These are phyloP conservation scores for Elaeidobius kamerunicus DNA, from an alignment of 2,888 invertebrate species.

Conservation along the genomic window DNA sequence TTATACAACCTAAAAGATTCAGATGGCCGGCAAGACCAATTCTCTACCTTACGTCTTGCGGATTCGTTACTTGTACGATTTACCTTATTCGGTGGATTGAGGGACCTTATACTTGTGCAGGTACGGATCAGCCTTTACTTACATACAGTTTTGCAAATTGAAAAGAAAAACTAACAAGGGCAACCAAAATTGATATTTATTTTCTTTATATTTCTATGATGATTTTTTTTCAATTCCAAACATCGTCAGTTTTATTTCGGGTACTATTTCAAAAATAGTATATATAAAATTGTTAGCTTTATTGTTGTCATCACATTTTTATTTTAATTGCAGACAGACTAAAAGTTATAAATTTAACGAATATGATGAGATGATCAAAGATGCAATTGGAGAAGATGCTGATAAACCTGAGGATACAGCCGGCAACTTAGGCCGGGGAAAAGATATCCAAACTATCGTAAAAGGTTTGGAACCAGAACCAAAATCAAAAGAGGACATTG, in stretches of 20 bases:
- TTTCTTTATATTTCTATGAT: too few relatives aligned
- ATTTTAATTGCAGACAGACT: slow-evolving; percentile 65
- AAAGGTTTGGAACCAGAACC: slow-evolving; percentile 48
- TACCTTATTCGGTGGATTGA: slow-evolving; percentile 41
- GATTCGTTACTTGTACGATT: slow-evolving; percentile 41
- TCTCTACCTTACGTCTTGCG: slow-evolving; percentile 82
- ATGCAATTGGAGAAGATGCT: slow-evolving; percentile 79
- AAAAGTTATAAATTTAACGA: slow-evolving; percentile 86
- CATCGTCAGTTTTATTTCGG: too few relatives aligned
- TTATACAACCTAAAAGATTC: slow-evolving; percentile 85
- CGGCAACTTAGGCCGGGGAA: slow-evolving; percentile 57
- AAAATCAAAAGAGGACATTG: slow-evolving; percentile 25
- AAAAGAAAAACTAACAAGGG: too few relatives aligned
- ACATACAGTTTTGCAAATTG: too few relatives aligned
- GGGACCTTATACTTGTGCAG: slow-evolving; percentile 41
- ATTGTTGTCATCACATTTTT: too few relatives aligned
- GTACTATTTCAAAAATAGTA: too few relatives aligned
- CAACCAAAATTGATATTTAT: too few relatives aligned
- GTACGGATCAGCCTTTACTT: slow-evolving; percentile 28
- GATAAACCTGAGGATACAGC: slow-evolving; percentile 44
- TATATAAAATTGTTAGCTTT: too few relatives aligned
- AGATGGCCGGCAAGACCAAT: slow-evolving; percentile 91
- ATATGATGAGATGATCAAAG: slow-evolving; percentile 93
- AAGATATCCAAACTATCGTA: slow-evolving; percentile 89
- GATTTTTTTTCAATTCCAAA: too few relatives aligned